Conservation (phyloP, 1,140 invertebrate genomes). For the Danaus plexippus region DNA sequence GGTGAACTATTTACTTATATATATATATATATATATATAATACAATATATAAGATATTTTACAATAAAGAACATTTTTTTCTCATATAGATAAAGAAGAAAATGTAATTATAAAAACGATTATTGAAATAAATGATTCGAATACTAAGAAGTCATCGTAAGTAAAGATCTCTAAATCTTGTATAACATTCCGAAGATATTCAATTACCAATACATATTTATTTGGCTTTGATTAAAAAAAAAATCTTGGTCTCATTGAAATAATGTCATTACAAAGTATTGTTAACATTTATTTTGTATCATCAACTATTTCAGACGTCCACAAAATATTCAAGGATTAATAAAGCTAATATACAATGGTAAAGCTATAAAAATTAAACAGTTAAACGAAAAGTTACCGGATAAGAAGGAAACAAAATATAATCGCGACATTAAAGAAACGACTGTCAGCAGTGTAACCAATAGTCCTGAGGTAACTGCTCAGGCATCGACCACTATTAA, state of each 20-base stretch:
- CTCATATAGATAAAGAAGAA: conserved; percentile 19
- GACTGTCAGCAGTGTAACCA: neutral
- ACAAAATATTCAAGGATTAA: conserved; percentile 34
- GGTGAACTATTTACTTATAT: no score
- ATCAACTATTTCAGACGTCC: conserved; percentile 24
- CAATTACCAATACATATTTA: no score
- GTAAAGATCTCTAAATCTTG: conserved; percentile 13
- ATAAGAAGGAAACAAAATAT: conserved; percentile 6
- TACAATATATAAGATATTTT: no score
- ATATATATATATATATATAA: no score
- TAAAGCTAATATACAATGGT: conserved; percentile 48
- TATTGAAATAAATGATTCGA: conserved; percentile 36
- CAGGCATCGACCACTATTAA: conserved; percentile 5
- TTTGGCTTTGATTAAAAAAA: no score
- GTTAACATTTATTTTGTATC: no score
- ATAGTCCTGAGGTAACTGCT: neutral
- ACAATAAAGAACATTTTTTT: no score
- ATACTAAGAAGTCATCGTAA: conserved; percentile 24
- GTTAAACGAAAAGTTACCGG: conserved; percentile 18
- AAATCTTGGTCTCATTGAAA: no score
- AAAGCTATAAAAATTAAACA: conserved; percentile 33
- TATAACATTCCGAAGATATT: neutral
- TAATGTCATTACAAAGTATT: no score
- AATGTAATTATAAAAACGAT: conserved; percentile 38
- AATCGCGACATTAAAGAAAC: conserved; percentile 1